phyloP scores from a whole-genome alignment of 2,797 vertebrate species.

The Columba guinea region DNA sequence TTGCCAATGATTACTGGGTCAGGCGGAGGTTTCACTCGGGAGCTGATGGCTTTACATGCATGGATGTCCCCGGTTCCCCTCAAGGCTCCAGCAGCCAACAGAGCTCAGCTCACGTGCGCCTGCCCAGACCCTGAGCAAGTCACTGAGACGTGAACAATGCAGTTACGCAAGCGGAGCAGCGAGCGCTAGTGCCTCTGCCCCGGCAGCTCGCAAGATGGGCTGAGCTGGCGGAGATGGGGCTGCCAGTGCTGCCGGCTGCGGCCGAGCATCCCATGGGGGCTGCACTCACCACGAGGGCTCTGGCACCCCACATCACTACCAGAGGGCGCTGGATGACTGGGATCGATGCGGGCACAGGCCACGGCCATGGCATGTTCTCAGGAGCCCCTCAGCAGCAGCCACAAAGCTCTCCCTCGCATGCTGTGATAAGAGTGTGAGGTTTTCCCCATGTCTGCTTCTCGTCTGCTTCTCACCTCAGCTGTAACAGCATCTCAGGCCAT shows the following conservation, averaged over 20 bases:
- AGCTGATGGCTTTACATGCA: constrained; percentile 57
- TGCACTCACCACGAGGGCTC: neutral
- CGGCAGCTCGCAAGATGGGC: neutral
- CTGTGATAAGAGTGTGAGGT: neutral
- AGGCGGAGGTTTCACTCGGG: constrained; percentile 11
- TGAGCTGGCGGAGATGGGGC: neutral
- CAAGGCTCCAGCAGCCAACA: neutral
- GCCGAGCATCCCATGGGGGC: rapidly evolving
- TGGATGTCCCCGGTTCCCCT: constrained; percentile 54
- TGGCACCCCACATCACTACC: rapidly evolving
- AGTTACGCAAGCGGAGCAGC: neutral
- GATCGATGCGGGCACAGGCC: neutral
- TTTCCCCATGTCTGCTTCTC: neutral
- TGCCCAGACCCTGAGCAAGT: neutral
- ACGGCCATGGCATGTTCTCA: rapidly evolving
- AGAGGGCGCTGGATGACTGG: rapidly evolving
- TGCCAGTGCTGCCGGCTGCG: rapidly evolving
- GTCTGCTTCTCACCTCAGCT: neutral
- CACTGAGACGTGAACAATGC: constrained; percentile 5
- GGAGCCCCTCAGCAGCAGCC: neutral
- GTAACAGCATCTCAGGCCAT: neutral
- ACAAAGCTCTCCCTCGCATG: neutral
- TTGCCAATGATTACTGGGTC: constrained; percentile 46
- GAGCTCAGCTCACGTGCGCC: neutral
- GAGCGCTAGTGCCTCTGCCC: neutral